A percentile compares a stretch with the other conserved stretches of the same genome.
phyloP scores from a whole-genome alignment of 1,140 invertebrate genomes.

The Muscidifurax raptorellus region DNA sequence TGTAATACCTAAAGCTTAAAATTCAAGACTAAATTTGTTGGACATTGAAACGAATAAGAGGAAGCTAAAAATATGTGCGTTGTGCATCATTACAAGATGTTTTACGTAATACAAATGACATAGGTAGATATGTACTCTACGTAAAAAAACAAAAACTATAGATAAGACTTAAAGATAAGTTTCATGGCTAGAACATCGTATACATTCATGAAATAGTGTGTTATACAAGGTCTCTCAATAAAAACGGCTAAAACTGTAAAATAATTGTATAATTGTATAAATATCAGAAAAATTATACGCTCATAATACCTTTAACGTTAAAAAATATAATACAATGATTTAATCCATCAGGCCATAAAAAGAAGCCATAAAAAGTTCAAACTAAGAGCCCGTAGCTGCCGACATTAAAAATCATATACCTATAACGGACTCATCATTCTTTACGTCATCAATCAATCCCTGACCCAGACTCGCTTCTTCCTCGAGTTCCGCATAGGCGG shows the following conservation, averaged over 20 bases:
- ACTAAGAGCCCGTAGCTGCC: too few species aligned
- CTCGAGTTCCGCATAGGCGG: conserved; percentile 17
- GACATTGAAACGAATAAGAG: background rate
- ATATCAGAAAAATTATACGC: too few species aligned
- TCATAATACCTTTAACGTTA: too few species aligned
- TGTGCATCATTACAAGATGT: background rate
- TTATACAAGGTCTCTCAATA: background rate
- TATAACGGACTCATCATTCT: background rate
- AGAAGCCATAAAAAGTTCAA: background rate
- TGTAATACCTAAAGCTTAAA: background rate
- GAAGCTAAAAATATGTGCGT: background rate
- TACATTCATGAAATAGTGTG: background rate
- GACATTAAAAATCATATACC: background rate
- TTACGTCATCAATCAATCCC: conserved; percentile 15
- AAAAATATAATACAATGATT: too few species aligned
- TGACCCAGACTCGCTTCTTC: conserved; percentile 13
- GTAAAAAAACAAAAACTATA: background rate
- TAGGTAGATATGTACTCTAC: background rate
- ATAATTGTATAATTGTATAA: too few species aligned
- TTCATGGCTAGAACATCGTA: background rate
- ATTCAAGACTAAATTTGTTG: background rate
- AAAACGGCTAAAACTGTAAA: too few species aligned
- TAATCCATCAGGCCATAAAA: too few species aligned
- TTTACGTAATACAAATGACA: conserved; percentile 17
- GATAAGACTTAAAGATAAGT: conserved; percentile 24